Evolutionary conservation across 2,113 vertebrate genomes (phyloP).

Genomic region (Okapia johnstoni): DNA sequence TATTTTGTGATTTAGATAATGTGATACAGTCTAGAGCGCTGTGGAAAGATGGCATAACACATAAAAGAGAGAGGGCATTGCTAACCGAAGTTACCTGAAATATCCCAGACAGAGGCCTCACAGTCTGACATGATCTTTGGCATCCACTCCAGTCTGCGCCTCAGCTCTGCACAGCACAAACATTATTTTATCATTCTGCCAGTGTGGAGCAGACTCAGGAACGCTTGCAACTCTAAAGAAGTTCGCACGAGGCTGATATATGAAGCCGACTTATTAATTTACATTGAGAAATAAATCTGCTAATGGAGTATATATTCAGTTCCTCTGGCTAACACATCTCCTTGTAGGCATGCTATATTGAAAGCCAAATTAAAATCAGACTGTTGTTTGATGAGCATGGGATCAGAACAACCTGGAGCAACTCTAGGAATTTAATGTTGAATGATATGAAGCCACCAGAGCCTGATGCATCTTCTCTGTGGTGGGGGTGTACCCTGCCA

Average conservation of each 20-base stretch:
- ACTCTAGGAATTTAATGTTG: not conserved
- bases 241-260: not conserved
- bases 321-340: not conserved
- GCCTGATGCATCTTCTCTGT: not conserved
- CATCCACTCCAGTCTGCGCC: too few species aligned
- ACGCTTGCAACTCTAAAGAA: not conserved
- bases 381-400: not conserved
- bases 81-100: not conserved
- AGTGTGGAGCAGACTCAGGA: not conserved
- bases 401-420: not conserved
- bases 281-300: not conserved
- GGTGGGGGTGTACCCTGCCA: too few species aligned
- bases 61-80: not conserved
- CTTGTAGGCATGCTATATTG: not conserved
- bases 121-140: accelerated
- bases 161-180: not conserved
- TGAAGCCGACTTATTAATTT: not conserved
- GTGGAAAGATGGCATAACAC: accelerated
- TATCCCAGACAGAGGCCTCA: not conserved
- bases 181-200: not conserved
- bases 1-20: not conserved
- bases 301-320: not conserved
- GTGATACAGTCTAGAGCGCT: not conserved
- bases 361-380: not conserved
- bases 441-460: too few species aligned